Base-by-base conservation (phyloP, 2,797 vertebrate species). In the Sebastes taczanowskii region DNA sequence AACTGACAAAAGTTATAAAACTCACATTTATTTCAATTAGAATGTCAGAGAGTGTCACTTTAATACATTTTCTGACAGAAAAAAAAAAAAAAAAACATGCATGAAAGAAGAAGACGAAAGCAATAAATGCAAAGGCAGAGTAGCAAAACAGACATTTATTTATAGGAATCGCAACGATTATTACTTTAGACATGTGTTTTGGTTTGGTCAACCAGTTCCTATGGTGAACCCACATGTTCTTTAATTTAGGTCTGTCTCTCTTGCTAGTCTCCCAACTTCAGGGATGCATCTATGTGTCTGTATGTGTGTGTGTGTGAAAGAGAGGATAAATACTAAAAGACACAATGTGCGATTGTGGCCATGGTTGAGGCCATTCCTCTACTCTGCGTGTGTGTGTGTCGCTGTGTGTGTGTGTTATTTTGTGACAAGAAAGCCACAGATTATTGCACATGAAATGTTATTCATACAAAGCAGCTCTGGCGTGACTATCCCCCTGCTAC, bases 381-480 rank as follows among this genome's bases (percentile, higher is more conserved):
- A 81, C 38, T 68, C 13, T 78, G 80, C 80, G 71, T 85, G 80
- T 81, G 71, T 85, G 80, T 81, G 65, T 79, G 62, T 71, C 77
- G 78, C 38, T 78, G 66, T 76, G 32, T 80, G 64, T 65, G 74
- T 62, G 71, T 82, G 79, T 86, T 73, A 86, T 87, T 93, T 92
- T 91, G 89, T 87, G 82, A 89, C 87, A 88, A 89, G 90, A 92
- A 94, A 94, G 92, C 88, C 87, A 90, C 94, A 95, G 93, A 94
- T 94, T 94, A 95, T 92, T 94, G 93, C 92, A 94, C 93, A 94
- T 94, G 93, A 94, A 95, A 94, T 94, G 89, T 94, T 94, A 94
- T 95, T 95, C 92, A 94, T 94, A 93, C 91, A 92, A 94, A 93
- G 83, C 86, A 94, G 91, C 89, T 94, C 81, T 93, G 91, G 89